Conservation (phyloP, 2,888 invertebrate genomes). For the Timandra comae region DNA sequence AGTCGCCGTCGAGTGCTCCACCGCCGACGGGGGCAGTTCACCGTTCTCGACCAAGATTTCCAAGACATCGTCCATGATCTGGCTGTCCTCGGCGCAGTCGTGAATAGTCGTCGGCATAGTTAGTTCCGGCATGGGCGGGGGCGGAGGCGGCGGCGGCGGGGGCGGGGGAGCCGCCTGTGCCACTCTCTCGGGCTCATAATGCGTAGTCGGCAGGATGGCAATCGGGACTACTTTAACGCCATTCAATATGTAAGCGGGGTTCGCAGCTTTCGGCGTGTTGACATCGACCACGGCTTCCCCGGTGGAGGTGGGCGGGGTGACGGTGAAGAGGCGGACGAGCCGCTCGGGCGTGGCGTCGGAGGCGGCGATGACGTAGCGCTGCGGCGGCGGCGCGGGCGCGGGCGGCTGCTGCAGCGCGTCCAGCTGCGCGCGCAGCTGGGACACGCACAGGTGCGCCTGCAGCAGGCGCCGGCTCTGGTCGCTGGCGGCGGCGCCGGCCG, state of each 20-base stretch:
- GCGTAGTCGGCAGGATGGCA: slow-evolving; percentile 63
- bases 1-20: slow-evolving; percentile 78
- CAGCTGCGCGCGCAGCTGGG: slow-evolving; percentile 78
- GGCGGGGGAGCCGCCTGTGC: slow-evolving; percentile 49
- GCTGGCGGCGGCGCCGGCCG: slow-evolving; percentile 68
- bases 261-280: slow-evolving; percentile 35
- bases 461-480: slow-evolving; percentile 69
- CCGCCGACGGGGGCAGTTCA: slow-evolving; percentile 92
- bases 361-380: slow-evolving; percentile 56
- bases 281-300: slow-evolving; percentile 30
- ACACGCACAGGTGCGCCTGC: slow-evolving; percentile 78
- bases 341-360: slow-evolving; percentile 36
- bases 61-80: slow-evolving; percentile 93
- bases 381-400: slow-evolving; percentile 41
- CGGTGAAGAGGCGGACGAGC: slow-evolving; percentile 47
- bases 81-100: slow-evolving; percentile 73
- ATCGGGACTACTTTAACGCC: slow-evolving; percentile 75
- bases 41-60: slow-evolving; percentile 96
- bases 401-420: slow-evolving; percentile 77
- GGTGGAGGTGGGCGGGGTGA: slow-evolving; percentile 63
- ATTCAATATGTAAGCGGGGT: slow-evolving; percentile 80
- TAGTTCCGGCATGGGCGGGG: slow-evolving; percentile 42
- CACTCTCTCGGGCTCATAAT: slow-evolving; percentile 55
- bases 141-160: slow-evolving; percentile 47
- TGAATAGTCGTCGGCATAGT: slow-evolving; percentile 30